These are phyloP conservation scores for Heteropelma amictum DNA, from an alignment of 2,888 invertebrate genomes.

Conservation along the genomic window DNA sequence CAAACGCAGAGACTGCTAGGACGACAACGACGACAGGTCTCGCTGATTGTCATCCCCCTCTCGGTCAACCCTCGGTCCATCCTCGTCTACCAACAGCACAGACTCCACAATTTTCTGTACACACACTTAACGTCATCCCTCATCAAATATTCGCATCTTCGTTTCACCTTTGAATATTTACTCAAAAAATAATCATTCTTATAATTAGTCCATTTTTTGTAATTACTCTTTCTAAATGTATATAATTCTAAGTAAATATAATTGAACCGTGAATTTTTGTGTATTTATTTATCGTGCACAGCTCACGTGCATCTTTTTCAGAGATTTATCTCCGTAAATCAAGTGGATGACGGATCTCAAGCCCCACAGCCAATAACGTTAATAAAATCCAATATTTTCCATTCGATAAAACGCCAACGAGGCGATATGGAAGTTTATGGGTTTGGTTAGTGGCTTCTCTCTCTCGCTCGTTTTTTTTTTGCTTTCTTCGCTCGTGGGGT, in stretches of 20 bases:
- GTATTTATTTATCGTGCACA: too few species aligned
- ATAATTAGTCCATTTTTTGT: neutral
- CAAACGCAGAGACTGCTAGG: constrained; percentile 52
- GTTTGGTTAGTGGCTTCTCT: constrained; percentile 48
- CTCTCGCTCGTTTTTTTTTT: too few species aligned
- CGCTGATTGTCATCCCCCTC: constrained; percentile 53
- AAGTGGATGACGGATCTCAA: constrained; percentile 34
- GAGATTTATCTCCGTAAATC: constrained; percentile 29
- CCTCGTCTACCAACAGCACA: constrained; percentile 13
- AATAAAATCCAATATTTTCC: constrained; percentile 75
- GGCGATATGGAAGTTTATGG: constrained; percentile 47
- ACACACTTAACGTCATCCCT: too few species aligned
- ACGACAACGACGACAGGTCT: constrained; percentile 58
- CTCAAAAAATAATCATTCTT: neutral
- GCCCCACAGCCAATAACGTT: constrained; percentile 70
- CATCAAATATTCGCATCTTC: neutral
- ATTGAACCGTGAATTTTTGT: too few species aligned
- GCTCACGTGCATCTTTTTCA: too few species aligned
- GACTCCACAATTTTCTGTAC: neutral
- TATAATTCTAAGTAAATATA: neutral
- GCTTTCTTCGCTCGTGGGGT: constrained; percentile 14
- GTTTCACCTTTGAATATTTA: neutral
- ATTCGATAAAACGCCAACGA: constrained; percentile 72
- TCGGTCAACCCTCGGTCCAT: constrained; percentile 45
- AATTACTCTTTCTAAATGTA: neutral